Base-by-base conservation (phyloP, 1,140 invertebrate genomes). In the Paralvinella palmiformis region DNA sequence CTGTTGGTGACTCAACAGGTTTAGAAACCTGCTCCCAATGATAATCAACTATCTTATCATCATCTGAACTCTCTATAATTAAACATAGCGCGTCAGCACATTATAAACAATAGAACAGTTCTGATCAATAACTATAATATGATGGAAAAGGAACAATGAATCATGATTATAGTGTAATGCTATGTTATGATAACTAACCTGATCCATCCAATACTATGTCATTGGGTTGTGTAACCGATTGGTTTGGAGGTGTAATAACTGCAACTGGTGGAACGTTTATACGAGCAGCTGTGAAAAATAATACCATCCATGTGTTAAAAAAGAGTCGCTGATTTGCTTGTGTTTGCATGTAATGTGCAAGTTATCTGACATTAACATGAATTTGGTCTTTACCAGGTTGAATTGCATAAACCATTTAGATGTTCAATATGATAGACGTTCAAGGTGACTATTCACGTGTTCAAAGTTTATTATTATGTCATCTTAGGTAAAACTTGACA, bases 1-100 rank as follows among this genome's bases (percentile, higher is more conserved):
- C 67, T 0, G 89, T 87, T 71, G 91, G 87, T 79, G 92, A 94
- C 44, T 90, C 89, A 69, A 94, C 86, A 0, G 91, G 89, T 3
- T 91, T 92, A 64, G 88, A 88, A 24, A 92, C 88, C 17, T 94
- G 82, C 78, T 96, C 92, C 94, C 94, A 97, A 72, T 91, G 88
- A 85, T 91, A 95, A 7, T 85, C 87, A 0, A 74, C 86, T 68
- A 94, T 92, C 64, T 86, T 86, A 71, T 91, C 89, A 73, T 93
- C 91, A 74, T 92, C 91, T 35, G 48, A 63, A 58, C 29, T n/a
- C 7, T 36, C 24, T 33, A 58, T 15, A 56, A 56, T 56, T 31
- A 58, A 22, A 32, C 31, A 33, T 1, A n/a, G n/a, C 24, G 24
- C 27, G 27, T 48, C 45, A 48, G 27, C 15, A 24, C 6, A 22